Conservation (phyloP, 2,113 vertebrate species). For the Romanogobio albipinnatus region DNA sequence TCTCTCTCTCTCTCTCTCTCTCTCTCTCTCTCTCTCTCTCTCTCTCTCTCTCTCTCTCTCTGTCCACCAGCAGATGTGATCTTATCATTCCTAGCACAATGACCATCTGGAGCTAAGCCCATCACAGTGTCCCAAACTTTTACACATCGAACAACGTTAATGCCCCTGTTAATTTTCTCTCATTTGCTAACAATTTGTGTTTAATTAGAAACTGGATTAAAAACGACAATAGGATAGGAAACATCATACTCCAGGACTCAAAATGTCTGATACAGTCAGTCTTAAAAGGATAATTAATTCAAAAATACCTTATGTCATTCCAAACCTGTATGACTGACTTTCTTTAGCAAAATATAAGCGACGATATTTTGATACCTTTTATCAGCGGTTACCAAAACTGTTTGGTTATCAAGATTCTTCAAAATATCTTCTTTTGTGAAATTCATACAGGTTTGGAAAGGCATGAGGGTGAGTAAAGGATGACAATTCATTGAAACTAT, state of each 20-base stretch:
- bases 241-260: no score
- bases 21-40: conserved; percentile 16
- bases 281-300: neutral
- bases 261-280: no score
- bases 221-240: neutral
- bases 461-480: no score
- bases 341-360: neutral
- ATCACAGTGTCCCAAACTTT: neutral
- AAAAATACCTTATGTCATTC: neutral
- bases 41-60: neutral
- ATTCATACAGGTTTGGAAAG: no score
- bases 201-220: neutral
- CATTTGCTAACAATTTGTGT: conserved; percentile 12
- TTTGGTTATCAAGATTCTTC: neutral
- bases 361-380: neutral
- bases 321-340: neutral
- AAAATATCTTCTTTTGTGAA: neutral
- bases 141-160: neutral
- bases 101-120: conserved; percentile 37
- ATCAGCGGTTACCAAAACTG: neutral
- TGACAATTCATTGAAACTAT: no score
- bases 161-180: neutral
- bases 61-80: conserved; percentile 42
- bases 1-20: neutral
- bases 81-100: conserved; percentile 37